Percentiles rank a stretch among this genome's conserved stretches.
Conservation (phyloP, 2,888 invertebrate species). For the Ectropis crepuscularia region DNA sequence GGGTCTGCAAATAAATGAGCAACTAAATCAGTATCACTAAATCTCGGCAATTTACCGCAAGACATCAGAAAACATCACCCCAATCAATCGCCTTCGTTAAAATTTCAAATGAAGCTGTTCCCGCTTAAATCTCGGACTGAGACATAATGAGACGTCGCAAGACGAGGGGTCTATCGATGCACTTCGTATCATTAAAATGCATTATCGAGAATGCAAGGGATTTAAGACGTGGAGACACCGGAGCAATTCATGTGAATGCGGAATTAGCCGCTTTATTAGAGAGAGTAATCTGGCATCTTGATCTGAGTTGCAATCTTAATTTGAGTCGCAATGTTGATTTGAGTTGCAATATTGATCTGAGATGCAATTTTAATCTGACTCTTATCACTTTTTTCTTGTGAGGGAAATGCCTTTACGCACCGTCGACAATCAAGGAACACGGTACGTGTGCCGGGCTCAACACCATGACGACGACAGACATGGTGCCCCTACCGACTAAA, state of each 20-base stretch:
- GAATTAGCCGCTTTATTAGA: neutral
- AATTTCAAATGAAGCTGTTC: constrained; percentile 63
- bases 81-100: constrained; percentile 39
- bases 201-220: constrained; percentile 73
- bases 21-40: constrained; percentile 12
- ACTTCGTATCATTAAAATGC: constrained; percentile 85
- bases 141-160: constrained; percentile 59
- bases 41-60: constrained; percentile 16
- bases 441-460: too few species aligned
- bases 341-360: too few species aligned
- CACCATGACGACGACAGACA: too few species aligned
- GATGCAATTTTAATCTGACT: too few species aligned
- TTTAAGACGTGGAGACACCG: constrained; percentile 15
- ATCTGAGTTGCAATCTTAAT: too few species aligned
- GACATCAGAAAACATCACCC: constrained; percentile 16
- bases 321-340: too few species aligned
- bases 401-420: too few species aligned
- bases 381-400: too few species aligned
- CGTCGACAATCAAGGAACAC: too few species aligned
- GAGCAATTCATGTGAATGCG: constrained; percentile 5
- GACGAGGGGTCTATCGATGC: constrained; percentile 67
- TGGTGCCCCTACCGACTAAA: too few species aligned
- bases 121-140: constrained; percentile 62
- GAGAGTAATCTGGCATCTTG: too few species aligned
- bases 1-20: neutral